These are phyloP conservation scores for Drosophila ogumai DNA, from an alignment of 1,140 invertebrate genomes.

Conservation along the genomic window DNA sequence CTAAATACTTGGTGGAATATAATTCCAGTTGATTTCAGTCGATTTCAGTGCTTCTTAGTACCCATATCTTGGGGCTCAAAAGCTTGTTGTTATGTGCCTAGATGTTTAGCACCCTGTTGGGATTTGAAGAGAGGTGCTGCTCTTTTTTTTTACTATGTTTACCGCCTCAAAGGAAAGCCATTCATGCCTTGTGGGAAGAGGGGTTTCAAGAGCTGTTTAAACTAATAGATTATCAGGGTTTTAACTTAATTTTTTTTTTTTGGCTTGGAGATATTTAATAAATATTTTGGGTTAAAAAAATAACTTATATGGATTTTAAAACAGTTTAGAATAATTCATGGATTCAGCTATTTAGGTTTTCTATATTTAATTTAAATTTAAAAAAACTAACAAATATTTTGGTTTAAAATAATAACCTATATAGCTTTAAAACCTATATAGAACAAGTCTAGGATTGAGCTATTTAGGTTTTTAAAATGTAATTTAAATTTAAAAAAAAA, in stretches of 20 bases:
- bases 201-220: neutral
- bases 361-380: neutral
- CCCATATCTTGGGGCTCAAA: neutral
- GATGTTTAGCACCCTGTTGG: constrained; percentile 52
- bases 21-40: constrained; percentile 6
- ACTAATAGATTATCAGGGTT: neutral
- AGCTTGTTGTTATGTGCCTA: constrained; percentile 58
- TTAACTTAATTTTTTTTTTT: neutral
- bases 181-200: constrained; percentile 36
- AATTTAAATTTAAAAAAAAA: no score
- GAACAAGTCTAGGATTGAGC: no score
- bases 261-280: no score
- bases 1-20: constrained; percentile 4
- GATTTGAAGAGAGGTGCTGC: neutral
- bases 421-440: no score
- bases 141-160: neutral
- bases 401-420: no score
- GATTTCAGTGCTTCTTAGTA: constrained; percentile 6
- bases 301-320: no score
- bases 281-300: no score
- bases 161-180: constrained; percentile 47
- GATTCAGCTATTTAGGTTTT: no score
- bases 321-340: no score
- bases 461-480: no score
- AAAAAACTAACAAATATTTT: no score